phyloP scores from a whole-genome alignment of 1,140 invertebrate genomes.

The Listronotus bonariensis region DNA sequence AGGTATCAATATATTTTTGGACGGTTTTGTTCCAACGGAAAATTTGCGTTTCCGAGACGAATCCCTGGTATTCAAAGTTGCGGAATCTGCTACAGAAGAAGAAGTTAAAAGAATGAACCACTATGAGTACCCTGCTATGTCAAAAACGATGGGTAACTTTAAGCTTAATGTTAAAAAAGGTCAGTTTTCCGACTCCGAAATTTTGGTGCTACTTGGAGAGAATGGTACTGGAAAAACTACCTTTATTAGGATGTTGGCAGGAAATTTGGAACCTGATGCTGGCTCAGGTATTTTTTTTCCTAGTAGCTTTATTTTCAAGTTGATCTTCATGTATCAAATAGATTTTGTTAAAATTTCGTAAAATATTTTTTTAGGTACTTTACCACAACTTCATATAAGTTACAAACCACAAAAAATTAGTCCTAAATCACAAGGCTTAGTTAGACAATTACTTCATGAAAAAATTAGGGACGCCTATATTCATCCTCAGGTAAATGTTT shows the following conservation, averaged over 20 bases:
- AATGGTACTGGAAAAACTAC: slow-evolving; percentile 99
- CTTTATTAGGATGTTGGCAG: slow-evolving; percentile 97
- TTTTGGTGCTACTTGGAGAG: slow-evolving; percentile 96
- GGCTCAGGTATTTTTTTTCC: slow-evolving; percentile 66
- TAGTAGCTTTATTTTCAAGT: no score
- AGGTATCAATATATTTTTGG: slow-evolving; percentile 99
- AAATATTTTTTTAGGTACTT: slow-evolving; percentile 60
- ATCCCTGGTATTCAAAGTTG: slow-evolving; percentile 96
- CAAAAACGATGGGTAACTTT: slow-evolving; percentile 85
- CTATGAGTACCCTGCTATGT: slow-evolving; percentile 92
- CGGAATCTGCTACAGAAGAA: slow-evolving; percentile 96
- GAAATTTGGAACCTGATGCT: slow-evolving; percentile 89
- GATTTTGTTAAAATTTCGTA: no score
- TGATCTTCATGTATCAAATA: no score
- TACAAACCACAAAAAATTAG: slow-evolving; percentile 99
- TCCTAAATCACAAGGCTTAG: slow-evolving; percentile 94
- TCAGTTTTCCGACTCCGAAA: slow-evolving; percentile 99
- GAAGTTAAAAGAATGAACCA: slow-evolving; percentile 96
- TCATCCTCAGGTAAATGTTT: slow-evolving; percentile 80
- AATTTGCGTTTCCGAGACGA: slow-evolving; percentile 98
- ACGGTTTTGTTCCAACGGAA: slow-evolving; percentile 99
- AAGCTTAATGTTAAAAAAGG: slow-evolving; percentile 81
- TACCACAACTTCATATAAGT: slow-evolving; percentile 95
- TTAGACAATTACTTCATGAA: slow-evolving; percentile 89
- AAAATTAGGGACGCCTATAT: slow-evolving; percentile 96